Conservation (phyloP, 2,797 vertebrate genomes). For the Crenuchus spilurus region DNA sequence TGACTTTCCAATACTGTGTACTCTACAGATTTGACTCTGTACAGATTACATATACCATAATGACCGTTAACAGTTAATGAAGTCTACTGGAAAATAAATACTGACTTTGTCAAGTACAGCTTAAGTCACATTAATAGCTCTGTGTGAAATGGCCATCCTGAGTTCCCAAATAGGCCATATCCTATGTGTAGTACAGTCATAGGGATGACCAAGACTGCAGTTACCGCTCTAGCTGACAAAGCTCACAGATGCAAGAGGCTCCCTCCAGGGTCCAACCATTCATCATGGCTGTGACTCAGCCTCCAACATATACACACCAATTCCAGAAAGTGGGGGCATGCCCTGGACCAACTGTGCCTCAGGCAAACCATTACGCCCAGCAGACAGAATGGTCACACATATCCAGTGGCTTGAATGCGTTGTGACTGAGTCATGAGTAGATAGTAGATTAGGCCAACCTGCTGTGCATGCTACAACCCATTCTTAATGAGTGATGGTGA, state of each 20-base stretch:
- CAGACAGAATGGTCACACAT: background rate
- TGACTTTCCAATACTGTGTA: too few relatives aligned
- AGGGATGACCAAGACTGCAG: slow-evolving; percentile 39
- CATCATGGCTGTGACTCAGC: slow-evolving; percentile 45
- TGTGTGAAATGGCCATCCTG: slow-evolving; percentile 48
- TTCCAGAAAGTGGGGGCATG: slow-evolving; percentile 24
- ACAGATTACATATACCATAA: too few relatives aligned
- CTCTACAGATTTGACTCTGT: too few relatives aligned
- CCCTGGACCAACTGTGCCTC: slow-evolving; percentile 28
- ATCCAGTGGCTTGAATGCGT: background rate
- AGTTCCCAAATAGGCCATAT: slow-evolving; percentile 65
- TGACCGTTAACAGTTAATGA: too few relatives aligned
- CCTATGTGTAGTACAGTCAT: slow-evolving; percentile 54
- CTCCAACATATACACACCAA: slow-evolving; percentile 22
- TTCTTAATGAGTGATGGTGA: slow-evolving; percentile 9
- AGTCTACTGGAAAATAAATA: too few relatives aligned
- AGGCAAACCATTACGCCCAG: background rate
- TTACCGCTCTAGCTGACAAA: slow-evolving; percentile 43
- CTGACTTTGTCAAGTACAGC: too few relatives aligned
- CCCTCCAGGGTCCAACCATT: slow-evolving; percentile 42
- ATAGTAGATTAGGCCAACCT: slow-evolving; percentile 17
- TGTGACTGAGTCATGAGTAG: slow-evolving; percentile 4
- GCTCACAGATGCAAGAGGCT: slow-evolving; percentile 38
- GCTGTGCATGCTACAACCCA: slow-evolving; percentile 23
- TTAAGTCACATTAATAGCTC: background rate